Conservation (phyloP, 1,140 invertebrate genomes). For the Octopus bimaculoides region DNA sequence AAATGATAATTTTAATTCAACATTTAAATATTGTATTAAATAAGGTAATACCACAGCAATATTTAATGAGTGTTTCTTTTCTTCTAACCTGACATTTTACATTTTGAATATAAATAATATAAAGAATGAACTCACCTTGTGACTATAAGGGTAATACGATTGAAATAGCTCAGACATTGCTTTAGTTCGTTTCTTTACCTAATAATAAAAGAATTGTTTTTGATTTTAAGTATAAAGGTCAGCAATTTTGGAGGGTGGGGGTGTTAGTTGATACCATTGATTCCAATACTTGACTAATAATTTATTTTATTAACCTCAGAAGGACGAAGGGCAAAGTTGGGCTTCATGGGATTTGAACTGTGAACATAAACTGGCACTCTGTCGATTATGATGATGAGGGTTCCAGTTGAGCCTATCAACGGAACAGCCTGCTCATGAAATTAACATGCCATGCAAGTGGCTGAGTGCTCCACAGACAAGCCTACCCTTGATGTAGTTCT, state of each 20-base stretch:
- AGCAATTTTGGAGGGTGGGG: not conserved
- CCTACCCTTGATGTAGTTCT: too few relatives aligned
- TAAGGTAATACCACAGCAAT: too few relatives aligned
- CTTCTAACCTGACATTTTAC: too few relatives aligned
- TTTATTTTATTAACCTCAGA: not conserved
- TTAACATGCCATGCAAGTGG: too few relatives aligned
- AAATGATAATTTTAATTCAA: too few relatives aligned
- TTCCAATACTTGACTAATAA: not conserved
- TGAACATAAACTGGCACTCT: not conserved
- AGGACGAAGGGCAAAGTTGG: not conserved
- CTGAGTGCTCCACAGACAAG: too few relatives aligned
- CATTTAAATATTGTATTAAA: too few relatives aligned
- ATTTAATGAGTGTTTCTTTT: too few relatives aligned
- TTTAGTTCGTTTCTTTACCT: constrained; percentile 89
- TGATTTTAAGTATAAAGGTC: not conserved
- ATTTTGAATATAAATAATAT: not conserved
- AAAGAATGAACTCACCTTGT: constrained; percentile 51
- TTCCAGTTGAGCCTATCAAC: too few relatives aligned
- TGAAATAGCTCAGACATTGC: constrained; percentile 86
- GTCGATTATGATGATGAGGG: too few relatives aligned
- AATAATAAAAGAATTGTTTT: constrained; percentile 21
- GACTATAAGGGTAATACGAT: constrained; percentile 81
- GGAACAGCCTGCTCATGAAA: too few relatives aligned
- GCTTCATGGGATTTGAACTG: not conserved
- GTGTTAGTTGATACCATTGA: not conserved